These are phyloP conservation scores for Apus apus DNA, from an alignment of 2,113 vertebrate genomes.

Conservation along the genomic window DNA sequence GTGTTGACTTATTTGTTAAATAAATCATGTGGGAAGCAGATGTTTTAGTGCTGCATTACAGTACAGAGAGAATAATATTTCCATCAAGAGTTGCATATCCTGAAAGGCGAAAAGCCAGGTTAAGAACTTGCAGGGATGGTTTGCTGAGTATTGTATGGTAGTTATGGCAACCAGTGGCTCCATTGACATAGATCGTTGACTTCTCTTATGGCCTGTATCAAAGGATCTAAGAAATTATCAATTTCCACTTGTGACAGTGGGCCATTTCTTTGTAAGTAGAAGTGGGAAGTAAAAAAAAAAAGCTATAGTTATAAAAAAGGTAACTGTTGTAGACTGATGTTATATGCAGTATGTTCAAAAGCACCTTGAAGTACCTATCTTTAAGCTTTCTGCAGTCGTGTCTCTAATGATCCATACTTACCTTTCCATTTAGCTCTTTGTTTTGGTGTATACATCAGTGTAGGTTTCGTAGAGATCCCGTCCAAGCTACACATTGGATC, in stretches of 20 bases:
- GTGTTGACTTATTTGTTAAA: conserved; percentile 49
- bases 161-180: background rate
- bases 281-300: background rate
- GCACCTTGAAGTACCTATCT: background rate
- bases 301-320: background rate
- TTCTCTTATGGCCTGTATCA: background rate
- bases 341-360: background rate
- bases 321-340: background rate
- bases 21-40: conserved; percentile 58
- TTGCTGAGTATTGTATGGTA: background rate
- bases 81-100: background rate
- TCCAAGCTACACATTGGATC: background rate
- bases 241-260: background rate
- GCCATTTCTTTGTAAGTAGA: background rate
- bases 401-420: background rate
- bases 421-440: background rate
- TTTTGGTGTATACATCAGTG: background rate
- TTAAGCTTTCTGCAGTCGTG: background rate
- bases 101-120: background rate
- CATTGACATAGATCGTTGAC: background rate
- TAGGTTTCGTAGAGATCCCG: background rate
- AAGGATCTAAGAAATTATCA: background rate
- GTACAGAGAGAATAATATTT: background rate
- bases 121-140: background rate
- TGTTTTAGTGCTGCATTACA: conserved; percentile 32